Evolutionary conservation across 2,888 invertebrate species (phyloP), one percentile per base, ranked within the genome.

Genomic region (Heliconius charithonia): DNA sequence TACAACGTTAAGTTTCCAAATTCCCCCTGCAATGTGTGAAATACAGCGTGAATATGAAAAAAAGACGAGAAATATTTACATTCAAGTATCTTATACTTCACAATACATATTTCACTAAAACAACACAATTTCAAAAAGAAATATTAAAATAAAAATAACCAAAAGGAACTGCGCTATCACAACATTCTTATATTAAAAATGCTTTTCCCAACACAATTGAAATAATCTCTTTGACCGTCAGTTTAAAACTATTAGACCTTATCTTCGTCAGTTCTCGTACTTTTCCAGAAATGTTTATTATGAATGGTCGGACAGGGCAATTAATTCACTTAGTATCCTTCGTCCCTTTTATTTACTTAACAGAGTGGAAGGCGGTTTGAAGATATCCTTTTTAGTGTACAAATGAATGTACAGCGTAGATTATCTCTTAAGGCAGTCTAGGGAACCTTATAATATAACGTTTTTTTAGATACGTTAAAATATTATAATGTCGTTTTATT

Each of bases 321-420:
- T 81, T 81, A 81, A 79, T 81, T 77, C 76, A 63, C 77, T 70
- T 75, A 72, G 69, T 77, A 79, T 75, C 79, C 79, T 77, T 77
- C 72, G 79, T 77, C 81, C 79, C 77, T 79, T 81, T 80, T 79
- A 77, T 81, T 79, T 79, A 81, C 71, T 75, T 74, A 81, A 81
- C 77, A 79, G 79, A 77, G 77, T 79, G 81, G 81, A 81, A 81
- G 70, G 75, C 77, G 76, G 67, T 81, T 77, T 71, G 71, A 65
- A 79, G 77, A 75, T 62, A 79, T 56, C 71, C 32, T 56, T 56
- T 51, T 76, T 75, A 41, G 75, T 62, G 79, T 51, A 72, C 72
- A 7, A 51, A 3, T 59, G n/a, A 71, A 79, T 79, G 76, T 79
- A 76, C 73, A 75, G 72, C 22, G 7, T 51, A 75, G 77, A 77